Evolutionary conservation across 2,113 vertebrate species (phyloP), one percentile per base, ranked within the genome.

Genomic region (Planiliza haematocheilus): DNA sequence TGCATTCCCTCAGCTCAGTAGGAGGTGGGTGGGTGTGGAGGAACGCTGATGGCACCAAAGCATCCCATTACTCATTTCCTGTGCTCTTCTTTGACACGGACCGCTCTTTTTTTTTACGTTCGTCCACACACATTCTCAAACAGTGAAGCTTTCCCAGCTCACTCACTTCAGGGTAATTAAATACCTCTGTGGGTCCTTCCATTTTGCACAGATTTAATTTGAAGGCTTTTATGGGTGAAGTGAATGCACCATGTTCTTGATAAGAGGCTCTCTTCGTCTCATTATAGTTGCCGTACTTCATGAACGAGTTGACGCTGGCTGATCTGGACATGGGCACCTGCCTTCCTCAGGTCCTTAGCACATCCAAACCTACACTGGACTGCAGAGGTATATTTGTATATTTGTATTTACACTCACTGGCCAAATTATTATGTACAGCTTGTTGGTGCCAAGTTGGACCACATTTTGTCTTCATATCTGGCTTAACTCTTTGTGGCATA

Each of bases 271-370:
- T 53, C 17, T 73, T 74, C 87, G 71, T 83, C 24, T 80, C 20
- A 38, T 10, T 57, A 7, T 65, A 96, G 95, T 86, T 96, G 74
- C 95, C 95, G 0, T 95, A 96, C 70, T 96, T 96, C 73, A 95
- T 96, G 95, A 95, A 96, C 0, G 95, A 96, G 84, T 89, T 96
- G 87, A 91, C 87, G 0, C 92, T 96, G 70, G 94, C 94, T 0
- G 95, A 95, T 64, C 87, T 96, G 89, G 94, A 96, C 86, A 95
- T 95, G 95, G 95, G 95, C 34, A 93, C 93, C 0, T 94, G 93
- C 65, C 79, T 96, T 52, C 95, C 95, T 24, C 93, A 91, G 0
- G 83, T 95, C n/a, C 88, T 95, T 69, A 93, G 89, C 0, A 92
- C 91, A 18, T 95, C 95, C 50, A 93, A 67, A 56, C 95, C 95